Percentiles rank a stretch among this genome's conserved stretches.
Evolutionary conservation across 2,797 vertebrate genomes (phyloP).

Genomic region (Semotilus atromaculatus): DNA sequence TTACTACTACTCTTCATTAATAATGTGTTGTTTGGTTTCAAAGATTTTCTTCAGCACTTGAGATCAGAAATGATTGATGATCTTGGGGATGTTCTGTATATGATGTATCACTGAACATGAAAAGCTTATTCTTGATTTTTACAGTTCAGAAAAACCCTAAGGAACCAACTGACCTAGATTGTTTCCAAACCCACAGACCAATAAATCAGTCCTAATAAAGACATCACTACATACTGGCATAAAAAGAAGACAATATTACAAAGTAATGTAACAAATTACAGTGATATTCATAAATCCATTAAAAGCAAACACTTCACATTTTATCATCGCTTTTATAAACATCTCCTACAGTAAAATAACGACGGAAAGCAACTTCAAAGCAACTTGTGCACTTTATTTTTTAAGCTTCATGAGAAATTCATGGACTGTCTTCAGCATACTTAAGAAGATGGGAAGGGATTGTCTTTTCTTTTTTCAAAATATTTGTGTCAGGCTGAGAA

Average conservation of each 20-base stretch:
- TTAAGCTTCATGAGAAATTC: slow-evolving; percentile 71
- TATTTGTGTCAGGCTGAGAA: slow-evolving; percentile 61
- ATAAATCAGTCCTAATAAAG: slow-evolving; percentile 25
- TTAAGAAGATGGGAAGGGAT: slow-evolving; percentile 58
- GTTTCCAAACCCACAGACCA: slow-evolving; percentile 44
- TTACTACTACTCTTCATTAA: not conserved
- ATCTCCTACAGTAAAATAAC: slow-evolving; percentile 56
- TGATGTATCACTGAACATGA: slow-evolving; percentile 27
- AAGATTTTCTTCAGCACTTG: not conserved
- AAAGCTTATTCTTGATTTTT: slow-evolving; percentile 65
- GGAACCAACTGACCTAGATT: slow-evolving; percentile 68
- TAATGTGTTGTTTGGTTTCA: not conserved
- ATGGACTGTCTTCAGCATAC: slow-evolving; percentile 64
- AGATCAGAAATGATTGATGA: not conserved
- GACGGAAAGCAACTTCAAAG: slow-evolving; percentile 70
- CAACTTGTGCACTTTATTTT: slow-evolving; percentile 66
- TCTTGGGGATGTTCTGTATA: not conserved
- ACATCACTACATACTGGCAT: not conserved
- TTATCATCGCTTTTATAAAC: slow-evolving; percentile 64
- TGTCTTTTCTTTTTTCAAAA: slow-evolving; percentile 54
- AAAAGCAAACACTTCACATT: slow-evolving; percentile 36
- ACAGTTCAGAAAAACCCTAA: slow-evolving; percentile 62
- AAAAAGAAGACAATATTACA: not conserved
- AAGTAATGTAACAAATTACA: slow-evolving; percentile 14
- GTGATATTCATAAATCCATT: slow-evolving; percentile 32